Evolutionary conservation across 2,888 invertebrate genomes (phyloP).

Genomic region (Psylliodes chrysocephalus): DNA sequence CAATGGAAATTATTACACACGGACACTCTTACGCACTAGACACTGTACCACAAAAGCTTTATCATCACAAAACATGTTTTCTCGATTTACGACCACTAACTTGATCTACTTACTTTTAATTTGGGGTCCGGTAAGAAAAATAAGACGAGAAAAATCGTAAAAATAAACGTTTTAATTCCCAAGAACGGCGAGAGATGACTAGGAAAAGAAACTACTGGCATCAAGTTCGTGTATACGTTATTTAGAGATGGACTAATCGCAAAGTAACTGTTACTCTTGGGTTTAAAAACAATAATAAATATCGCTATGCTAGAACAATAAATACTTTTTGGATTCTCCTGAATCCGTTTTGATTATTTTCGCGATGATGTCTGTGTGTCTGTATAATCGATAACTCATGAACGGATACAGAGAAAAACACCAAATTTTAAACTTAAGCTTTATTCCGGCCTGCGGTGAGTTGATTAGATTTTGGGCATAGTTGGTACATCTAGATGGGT

Average conservation of each 20-base stretch:
- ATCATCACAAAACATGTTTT: constrained; percentile 27
- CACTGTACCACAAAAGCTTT: constrained; percentile 18
- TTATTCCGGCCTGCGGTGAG: too few species aligned
- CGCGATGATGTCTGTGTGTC: too few species aligned
- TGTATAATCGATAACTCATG: too few species aligned
- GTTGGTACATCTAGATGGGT: too few species aligned
- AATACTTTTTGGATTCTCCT: too few species aligned
- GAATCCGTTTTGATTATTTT: too few species aligned
- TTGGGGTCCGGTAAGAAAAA: constrained; percentile 22
- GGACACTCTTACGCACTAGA: constrained; percentile 15
- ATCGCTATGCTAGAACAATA: too few species aligned
- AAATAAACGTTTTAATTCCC: constrained; percentile 38
- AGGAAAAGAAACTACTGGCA: constrained; percentile 36
- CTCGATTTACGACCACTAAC: constrained; percentile 22
- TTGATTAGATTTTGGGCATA: too few species aligned
- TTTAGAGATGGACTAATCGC: constrained; percentile 11
- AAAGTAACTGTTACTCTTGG: constrained; percentile 1
- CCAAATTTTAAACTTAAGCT: too few species aligned
- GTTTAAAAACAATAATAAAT: too few species aligned
- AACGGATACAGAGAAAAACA: too few species aligned
- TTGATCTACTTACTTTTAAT: constrained; percentile 31
- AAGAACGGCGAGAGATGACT: constrained; percentile 37
- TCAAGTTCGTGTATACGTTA: constrained; percentile 21
- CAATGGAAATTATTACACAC: constrained; percentile 21
- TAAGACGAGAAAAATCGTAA: constrained; percentile 25